Evolutionary conservation across 1,140 invertebrate species (phyloP), one percentile per base, ranked within the genome.

Genomic region (Drosophila pseudoananassae): DNA sequence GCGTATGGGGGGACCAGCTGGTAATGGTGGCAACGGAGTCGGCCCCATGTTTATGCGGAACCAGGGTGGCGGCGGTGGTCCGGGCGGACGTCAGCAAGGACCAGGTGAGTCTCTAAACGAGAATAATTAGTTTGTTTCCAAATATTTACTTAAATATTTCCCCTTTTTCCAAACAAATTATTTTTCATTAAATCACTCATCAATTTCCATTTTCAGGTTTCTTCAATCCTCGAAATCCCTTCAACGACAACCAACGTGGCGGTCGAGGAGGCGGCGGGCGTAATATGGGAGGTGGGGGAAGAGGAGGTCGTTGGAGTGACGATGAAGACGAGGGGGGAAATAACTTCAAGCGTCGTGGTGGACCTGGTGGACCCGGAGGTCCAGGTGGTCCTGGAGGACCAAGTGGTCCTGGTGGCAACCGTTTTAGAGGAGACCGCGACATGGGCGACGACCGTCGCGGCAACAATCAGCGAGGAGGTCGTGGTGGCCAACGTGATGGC

Each of bases 191-290:
- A 12, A 12, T 36, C 33, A 4, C 9, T 36, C 33, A 10, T 43
- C 17, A 43, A 17, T 43, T 43, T 6, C 7, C 36, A 17, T 47
- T 70, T 64, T 0, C 12, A 91, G 90, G 90, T 50, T 91, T 91
- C 92, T 63, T 92, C 69, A 57, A 93, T 93, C 85, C 92, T 73
- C 69, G 90, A 33, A 78, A 89, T 69, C 81, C 85, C 65, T 84
- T 93, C 46, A 87, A 91, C 29, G 92, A 92, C 49, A 90, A 90
- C 40, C 92, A 92, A 38, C 84, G 91, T 0, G 78, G 90, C 31
- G 83, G 91, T 12, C 91, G 69, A 73, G 53, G 92, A 85, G 52
- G 90, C 45, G 87, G 79, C 8, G 45, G 93, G 10, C 91, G 92
- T 36, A 77, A 80, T 40, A 91, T 93, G 58, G 75, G 73, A 47